Evolutionary conservation across 1,140 invertebrate species (phyloP).

Genomic region (Dendroctonus valens): DNA sequence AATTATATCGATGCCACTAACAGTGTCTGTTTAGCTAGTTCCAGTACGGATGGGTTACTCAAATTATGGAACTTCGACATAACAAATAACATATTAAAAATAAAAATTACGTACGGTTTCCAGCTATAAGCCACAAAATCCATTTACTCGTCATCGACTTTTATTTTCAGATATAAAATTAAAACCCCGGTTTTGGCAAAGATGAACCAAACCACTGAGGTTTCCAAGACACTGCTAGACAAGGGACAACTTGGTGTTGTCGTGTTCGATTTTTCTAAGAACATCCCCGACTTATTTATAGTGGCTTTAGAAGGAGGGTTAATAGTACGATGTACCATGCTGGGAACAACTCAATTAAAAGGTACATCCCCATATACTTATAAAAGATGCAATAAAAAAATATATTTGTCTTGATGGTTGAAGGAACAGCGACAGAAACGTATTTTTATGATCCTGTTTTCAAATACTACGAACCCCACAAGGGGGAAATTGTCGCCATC

Average conservation of each 20-base stretch:
- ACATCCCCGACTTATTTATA: slow-evolving; percentile 45
- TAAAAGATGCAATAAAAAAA: background rate
- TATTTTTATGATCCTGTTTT: slow-evolving; percentile 43
- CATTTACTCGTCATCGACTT: slow-evolving; percentile 3
- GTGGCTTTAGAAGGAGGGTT: slow-evolving; percentile 47
- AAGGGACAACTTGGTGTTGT: slow-evolving; percentile 41
- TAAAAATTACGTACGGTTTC: slow-evolving; percentile 39
- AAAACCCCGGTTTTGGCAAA: slow-evolving; percentile 39
- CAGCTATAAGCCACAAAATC: background rate
- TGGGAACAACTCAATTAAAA: slow-evolving; percentile 42
- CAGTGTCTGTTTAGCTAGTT: slow-evolving; percentile 39
- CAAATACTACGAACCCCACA: slow-evolving; percentile 46
- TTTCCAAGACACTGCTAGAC: slow-evolving; percentile 32
- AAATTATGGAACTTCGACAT: slow-evolving; percentile 44
- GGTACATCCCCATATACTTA: too few species aligned
- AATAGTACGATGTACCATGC: slow-evolving; percentile 44
- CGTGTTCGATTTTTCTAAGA: slow-evolving; percentile 48
- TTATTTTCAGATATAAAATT: slow-evolving; percentile 42
- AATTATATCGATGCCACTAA: slow-evolving; percentile 40
- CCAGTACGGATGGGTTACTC: slow-evolving; percentile 45
- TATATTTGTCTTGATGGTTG: background rate
- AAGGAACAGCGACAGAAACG: slow-evolving; percentile 18
- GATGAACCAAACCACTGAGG: slow-evolving; percentile 27
- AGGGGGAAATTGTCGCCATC: slow-evolving; percentile 44
- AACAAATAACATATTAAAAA: slow-evolving; percentile 22